Base-by-base conservation (phyloP, 2,113 vertebrate species). In the Sylvilagus bachmani region DNA sequence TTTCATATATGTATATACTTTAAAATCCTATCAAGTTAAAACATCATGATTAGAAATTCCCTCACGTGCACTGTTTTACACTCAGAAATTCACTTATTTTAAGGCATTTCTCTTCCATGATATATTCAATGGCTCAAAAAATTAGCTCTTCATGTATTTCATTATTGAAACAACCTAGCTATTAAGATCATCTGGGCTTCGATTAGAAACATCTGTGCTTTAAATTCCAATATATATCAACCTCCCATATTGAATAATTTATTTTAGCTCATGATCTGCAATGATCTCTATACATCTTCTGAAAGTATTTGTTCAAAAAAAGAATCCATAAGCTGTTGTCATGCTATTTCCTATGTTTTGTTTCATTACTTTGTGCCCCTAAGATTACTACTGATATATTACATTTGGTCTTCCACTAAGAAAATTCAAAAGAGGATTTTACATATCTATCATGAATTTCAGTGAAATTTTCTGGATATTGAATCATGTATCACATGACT, bases 121-220 rank as follows among this genome's bases (percentile, higher is more conserved):
- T 36, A 69, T 33, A 73, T 55, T 86, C 38, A 62, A n/a, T 36
- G 71, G 49, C 29, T 80, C 49, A 58, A 11, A 33, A 92, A 51
- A 16, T 78, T 85, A 62, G 6, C 66, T 93, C 33, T 62, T 90
- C 51, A 27, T 81, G 7, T 75, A 90, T 75, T 87, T 95, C 5
- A 62, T 27, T 75, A 89, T 27, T 67, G 49, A 86, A 81, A 86
- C 31, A 95, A 77, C 82, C 53, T 74, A 93, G 36, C 67, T 80
- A 74, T 31, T 36, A 69, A 2, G 1, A 81, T 87, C 55, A 95
- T 49, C 71, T 91, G 33, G 11, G 33, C 24, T 70, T 77, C 83
- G 10, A 44, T 69, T 77, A 91, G 70, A 87, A 77, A 90, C 25
- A 73, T 85, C 58, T 38, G 49, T 67, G 78, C 55, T 79, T 55